These are phyloP conservation scores for Atrina japonica DNA, from an alignment of 2,888 invertebrate species.

Conservation along the genomic window DNA sequence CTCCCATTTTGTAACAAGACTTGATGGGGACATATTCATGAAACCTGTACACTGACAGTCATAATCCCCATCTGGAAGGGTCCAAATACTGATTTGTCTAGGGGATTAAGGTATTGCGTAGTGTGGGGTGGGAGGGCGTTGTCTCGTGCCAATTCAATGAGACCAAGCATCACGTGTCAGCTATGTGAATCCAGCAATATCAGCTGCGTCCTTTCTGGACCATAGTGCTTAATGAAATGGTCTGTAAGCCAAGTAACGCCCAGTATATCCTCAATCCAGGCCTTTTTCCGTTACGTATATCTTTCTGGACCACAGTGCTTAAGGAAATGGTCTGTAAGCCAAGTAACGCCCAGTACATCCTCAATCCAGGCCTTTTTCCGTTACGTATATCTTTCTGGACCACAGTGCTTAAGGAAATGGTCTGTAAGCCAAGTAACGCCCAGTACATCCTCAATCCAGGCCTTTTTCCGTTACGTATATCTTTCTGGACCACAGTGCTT, in stretches of 20 bases:
- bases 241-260: slow-evolving; percentile 30
- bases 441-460: slow-evolving; percentile 39
- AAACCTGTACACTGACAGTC: slow-evolving; percentile 25
- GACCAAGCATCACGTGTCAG: slow-evolving; percentile 35
- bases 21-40: slow-evolving; percentile 6
- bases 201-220: slow-evolving; percentile 48
- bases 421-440: slow-evolving; percentile 30
- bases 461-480: slow-evolving; percentile 37
- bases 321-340: slow-evolving; percentile 30
- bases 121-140: slow-evolving; percentile 37
- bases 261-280: slow-evolving; percentile 39
- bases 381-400: slow-evolving; percentile 39
- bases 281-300: slow-evolving; percentile 37
- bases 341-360: slow-evolving; percentile 28
- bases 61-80: slow-evolving; percentile 35
- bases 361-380: slow-evolving; percentile 44
- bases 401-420: slow-evolving; percentile 30
- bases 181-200: slow-evolving; percentile 49
- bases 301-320: slow-evolving; percentile 39
- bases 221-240: slow-evolving; percentile 29
- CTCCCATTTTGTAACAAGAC: slow-evolving; percentile 32
- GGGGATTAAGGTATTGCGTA: slow-evolving; percentile 32
- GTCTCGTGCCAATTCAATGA: slow-evolving; percentile 16
- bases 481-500: slow-evolving; percentile 30
- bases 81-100: slow-evolving; percentile 37